Conservation (phyloP, 2,113 vertebrate genomes). For the Collichthys lucidus region DNA sequence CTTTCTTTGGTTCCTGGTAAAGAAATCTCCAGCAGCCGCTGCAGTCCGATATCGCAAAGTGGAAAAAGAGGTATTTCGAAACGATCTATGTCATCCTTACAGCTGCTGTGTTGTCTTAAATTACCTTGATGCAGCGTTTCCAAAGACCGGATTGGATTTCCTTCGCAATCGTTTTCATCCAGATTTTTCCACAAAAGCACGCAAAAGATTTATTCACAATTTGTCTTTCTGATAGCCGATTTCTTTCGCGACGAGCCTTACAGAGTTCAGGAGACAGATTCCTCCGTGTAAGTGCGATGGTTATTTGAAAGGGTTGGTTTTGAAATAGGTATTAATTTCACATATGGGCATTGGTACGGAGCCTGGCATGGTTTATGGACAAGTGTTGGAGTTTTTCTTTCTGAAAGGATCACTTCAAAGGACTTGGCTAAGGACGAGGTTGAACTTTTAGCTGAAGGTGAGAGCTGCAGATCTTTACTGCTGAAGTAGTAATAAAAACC, state of each 20-base stretch:
- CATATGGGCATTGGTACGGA: slow-evolving; percentile 55
- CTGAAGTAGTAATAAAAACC: slow-evolving; percentile 52
- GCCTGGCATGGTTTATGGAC: slow-evolving; percentile 69
- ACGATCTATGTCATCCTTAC: slow-evolving; percentile 75
- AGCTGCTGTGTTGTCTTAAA: slow-evolving; percentile 80
- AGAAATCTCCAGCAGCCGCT: slow-evolving; percentile 54
- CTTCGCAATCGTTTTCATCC: slow-evolving; percentile 60
- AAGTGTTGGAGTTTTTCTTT: slow-evolving; percentile 67
- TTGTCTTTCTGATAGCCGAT: slow-evolving; percentile 47
- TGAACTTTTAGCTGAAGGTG: slow-evolving; percentile 70
- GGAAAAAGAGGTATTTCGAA: slow-evolving; percentile 75
- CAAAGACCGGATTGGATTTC: slow-evolving; percentile 73
- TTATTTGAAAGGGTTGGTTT: slow-evolving; percentile 40
- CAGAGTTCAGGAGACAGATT: slow-evolving; percentile 26
- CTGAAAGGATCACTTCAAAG: slow-evolving; percentile 77
- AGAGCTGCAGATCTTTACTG: slow-evolving; percentile 65
- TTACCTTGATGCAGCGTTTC: slow-evolving; percentile 79
- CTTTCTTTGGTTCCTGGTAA: slow-evolving; percentile 49
- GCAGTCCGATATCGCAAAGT: slow-evolving; percentile 63
- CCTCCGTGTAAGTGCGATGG: neutral
- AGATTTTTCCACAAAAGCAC: slow-evolving; percentile 71
- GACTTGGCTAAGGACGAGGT: slow-evolving; percentile 57
- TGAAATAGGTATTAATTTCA: slow-evolving; percentile 72
- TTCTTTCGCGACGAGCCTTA: slow-evolving; percentile 19
- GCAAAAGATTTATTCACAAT: slow-evolving; percentile 70